phyloP scores from a whole-genome alignment of 2,113 vertebrate genomes.

The Paradoxurus hermaphroditus region DNA sequence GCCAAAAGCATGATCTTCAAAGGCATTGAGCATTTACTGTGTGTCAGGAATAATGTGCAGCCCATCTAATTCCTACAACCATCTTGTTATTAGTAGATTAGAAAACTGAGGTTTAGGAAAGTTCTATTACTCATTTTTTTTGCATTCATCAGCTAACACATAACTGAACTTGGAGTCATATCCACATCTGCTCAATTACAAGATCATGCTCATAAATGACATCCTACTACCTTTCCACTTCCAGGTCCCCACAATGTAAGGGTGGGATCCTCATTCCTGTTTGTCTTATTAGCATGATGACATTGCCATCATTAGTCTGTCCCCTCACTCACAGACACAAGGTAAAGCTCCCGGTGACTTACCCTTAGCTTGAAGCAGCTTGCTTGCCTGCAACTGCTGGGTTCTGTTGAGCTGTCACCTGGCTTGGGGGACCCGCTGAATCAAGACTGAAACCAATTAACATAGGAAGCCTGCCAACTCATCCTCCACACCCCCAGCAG shows the following conservation, averaged over 20 bases:
- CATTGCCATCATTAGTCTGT: not conserved
- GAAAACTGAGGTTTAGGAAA: not conserved
- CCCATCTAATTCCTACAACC: not conserved
- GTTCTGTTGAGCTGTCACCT: not conserved
- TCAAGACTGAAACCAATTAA: conserved; percentile 60
- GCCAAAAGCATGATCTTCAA: not conserved
- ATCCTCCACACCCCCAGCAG: not conserved
- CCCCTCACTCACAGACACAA: not conserved
- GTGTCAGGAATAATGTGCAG: not conserved
- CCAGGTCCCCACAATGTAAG: not conserved
- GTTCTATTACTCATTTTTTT: not conserved
- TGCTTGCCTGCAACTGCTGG: not conserved
- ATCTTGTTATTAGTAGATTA: not conserved
- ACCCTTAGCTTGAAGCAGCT: not conserved
- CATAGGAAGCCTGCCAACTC: conserved; percentile 54
- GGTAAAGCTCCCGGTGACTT: not conserved
- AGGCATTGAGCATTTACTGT: not conserved
- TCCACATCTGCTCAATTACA: not conserved
- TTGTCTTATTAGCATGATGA: not conserved
- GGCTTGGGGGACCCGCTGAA: conserved; percentile 27
- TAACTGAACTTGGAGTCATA: not conserved
- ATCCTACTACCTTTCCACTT: not conserved
- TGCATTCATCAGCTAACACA: not conserved
- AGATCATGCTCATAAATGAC: not conserved
- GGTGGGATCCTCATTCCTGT: not conserved